A percentile compares a stretch with the other conserved stretches of the same genome.
These are phyloP conservation scores for Taenaris catops DNA, from an alignment of 2,888 invertebrate genomes.

Conservation along the genomic window DNA sequence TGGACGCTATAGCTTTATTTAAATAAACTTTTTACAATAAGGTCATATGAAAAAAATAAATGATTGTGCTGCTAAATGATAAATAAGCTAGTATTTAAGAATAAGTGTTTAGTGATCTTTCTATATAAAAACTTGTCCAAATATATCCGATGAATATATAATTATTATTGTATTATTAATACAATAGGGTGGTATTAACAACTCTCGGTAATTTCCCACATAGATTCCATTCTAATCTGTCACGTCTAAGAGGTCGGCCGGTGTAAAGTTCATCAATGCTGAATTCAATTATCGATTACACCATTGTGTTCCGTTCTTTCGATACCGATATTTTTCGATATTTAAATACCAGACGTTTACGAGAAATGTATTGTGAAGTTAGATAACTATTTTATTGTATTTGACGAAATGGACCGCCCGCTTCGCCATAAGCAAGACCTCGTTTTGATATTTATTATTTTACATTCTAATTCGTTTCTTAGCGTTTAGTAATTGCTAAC, in stretches of 20 bases:
- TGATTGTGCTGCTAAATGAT: too few species aligned
- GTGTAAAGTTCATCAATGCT: conserved; percentile 80
- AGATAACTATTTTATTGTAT: conserved; percentile 59
- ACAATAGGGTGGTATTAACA: conserved; percentile 39
- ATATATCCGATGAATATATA: too few species aligned
- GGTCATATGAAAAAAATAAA: too few species aligned
- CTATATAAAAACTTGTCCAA: too few species aligned
- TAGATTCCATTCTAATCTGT: conserved; percentile 77
- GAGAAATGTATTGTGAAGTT: conserved; percentile 75
- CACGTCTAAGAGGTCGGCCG: conserved; percentile 74
- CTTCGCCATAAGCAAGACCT: conserved; percentile 32
- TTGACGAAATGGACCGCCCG: conserved; percentile 65
- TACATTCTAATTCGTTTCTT: conserved; percentile 13
- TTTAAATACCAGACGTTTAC: conserved; percentile 78
- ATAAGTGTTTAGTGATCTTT: too few species aligned
- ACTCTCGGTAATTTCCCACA: conserved; percentile 43
- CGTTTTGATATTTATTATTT: conserved; percentile 28
- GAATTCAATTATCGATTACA: conserved; percentile 80
- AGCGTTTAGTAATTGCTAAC: conserved; percentile 4
- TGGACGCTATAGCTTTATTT: too few species aligned
- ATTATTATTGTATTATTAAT: too few species aligned
- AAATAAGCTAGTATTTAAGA: too few species aligned
- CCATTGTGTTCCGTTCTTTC: conserved; percentile 76
- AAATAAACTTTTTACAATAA: too few species aligned
- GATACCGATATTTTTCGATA: too few species aligned